phyloP scores from a whole-genome alignment of 2,113 vertebrate species.

The Caloenas nicobarica region DNA sequence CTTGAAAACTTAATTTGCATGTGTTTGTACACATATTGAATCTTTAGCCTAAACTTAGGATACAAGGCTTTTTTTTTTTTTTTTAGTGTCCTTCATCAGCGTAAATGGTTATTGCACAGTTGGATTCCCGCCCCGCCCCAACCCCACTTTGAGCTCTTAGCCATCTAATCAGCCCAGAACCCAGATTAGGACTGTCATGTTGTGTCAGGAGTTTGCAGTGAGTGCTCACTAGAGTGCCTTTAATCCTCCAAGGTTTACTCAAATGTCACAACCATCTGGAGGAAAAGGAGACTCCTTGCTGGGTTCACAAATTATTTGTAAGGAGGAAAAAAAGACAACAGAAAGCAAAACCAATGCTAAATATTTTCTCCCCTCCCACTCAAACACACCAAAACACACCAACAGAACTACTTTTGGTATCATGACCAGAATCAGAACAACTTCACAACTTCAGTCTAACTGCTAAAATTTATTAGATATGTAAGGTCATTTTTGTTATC shows the following conservation, averaged over 20 bases:
- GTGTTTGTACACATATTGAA: background rate
- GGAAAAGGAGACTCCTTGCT: conserved; percentile 72
- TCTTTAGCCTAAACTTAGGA: background rate
- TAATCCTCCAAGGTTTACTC: conserved; percentile 81
- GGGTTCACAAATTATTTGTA: conserved; percentile 74
- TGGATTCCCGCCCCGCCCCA: background rate
- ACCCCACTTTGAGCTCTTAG: background rate
- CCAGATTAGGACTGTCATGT: conserved; percentile 78
- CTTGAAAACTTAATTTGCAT: background rate
- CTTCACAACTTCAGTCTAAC: background rate
- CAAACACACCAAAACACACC: background rate
- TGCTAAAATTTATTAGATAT: background rate
- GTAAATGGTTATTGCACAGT: conserved; percentile 15
- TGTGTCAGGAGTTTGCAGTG: conserved; percentile 73
- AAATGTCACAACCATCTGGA: conserved; percentile 82
- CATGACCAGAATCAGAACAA: background rate
- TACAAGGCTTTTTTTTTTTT: background rate
- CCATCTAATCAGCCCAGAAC: conserved; percentile 66
- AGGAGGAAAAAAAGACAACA: conserved; percentile 51
- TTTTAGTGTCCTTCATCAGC: background rate
- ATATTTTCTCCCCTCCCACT: conserved; percentile 9
- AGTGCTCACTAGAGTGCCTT: conserved; percentile 74
- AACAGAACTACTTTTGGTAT: background rate
- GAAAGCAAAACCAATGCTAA: conserved; percentile 58
- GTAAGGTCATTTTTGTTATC: background rate